A percentile compares a stretch with the other conserved stretches of the same genome.
Evolutionary conservation across 2,797 vertebrate genomes (phyloP).

Genomic region (Garrulus glandarius): DNA sequence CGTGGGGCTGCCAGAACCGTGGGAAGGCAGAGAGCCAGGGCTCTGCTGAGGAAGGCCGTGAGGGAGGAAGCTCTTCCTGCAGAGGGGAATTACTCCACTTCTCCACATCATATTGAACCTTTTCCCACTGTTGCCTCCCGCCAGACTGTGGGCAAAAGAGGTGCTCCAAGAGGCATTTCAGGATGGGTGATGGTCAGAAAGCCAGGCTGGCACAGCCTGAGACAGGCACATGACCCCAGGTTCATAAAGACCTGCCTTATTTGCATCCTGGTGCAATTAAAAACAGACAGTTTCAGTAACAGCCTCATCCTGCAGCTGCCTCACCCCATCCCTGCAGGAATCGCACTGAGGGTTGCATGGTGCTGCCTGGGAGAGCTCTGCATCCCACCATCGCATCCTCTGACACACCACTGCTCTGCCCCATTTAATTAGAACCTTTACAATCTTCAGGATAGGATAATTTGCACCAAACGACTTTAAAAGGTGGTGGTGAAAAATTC

Average conservation of each 20-base stretch:
- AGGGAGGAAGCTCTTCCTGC: not conserved
- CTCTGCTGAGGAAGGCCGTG: not conserved
- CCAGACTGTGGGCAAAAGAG: not conserved
- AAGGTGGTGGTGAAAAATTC: not conserved
- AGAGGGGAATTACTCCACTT: not conserved
- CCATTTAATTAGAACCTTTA: not conserved
- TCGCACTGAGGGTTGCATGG: fast-evolving
- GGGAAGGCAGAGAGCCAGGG: not conserved
- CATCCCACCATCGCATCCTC: fast-evolving
- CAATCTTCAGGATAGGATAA: not conserved
- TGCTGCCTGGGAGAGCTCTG: not conserved
- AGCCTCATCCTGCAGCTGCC: not conserved
- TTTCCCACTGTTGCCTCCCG: not conserved
- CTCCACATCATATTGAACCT: not conserved
- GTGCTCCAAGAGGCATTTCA: not conserved
- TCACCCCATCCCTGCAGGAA: not conserved
- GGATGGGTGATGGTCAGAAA: not conserved
- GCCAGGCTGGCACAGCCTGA: not conserved
- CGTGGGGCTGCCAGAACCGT: not conserved
- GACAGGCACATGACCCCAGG: not conserved
- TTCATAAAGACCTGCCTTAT: not conserved
- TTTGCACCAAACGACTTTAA: not conserved
- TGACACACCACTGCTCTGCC: fast-evolving
- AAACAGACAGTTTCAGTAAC: not conserved
- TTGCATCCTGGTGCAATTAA: not conserved